Evolutionary conservation across 1,140 invertebrate species (phyloP).

Genomic region (Drosophila parvula): DNA sequence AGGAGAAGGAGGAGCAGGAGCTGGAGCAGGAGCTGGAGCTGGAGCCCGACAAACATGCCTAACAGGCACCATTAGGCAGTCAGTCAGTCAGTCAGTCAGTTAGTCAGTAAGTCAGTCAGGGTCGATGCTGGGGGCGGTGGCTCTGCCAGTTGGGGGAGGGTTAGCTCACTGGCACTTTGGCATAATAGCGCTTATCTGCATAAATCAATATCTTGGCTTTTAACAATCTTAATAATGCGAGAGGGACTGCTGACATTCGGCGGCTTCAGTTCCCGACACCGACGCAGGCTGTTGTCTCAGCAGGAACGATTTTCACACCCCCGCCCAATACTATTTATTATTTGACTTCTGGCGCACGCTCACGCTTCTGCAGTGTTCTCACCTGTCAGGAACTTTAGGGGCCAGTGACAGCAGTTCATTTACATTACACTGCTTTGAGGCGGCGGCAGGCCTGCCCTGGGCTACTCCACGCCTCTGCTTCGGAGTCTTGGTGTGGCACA

Average conservation of each 20-base stretch:
- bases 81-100: conserved; percentile 30
- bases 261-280: not conserved
- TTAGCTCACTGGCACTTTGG: conserved; percentile 69
- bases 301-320: conserved; percentile 14
- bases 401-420: conserved; percentile 49
- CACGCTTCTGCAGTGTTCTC: conserved; percentile 11
- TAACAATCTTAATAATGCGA: conserved; percentile 75
- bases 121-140: conserved; percentile 5
- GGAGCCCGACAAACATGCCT: conserved; percentile 47
- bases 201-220: conserved; percentile 79
- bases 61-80: conserved; percentile 62
- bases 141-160: not conserved
- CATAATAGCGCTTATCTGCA: conserved; percentile 77
- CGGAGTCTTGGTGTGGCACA: not conserved
- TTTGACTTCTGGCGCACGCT: conserved; percentile 22
- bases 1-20: not conserved
- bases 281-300: conserved; percentile 16
- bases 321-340: conserved; percentile 23
- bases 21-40: not conserved
- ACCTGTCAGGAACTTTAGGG: conserved; percentile 43
- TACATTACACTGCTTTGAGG: conserved; percentile 34
- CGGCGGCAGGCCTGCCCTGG: conserved; percentile 2
- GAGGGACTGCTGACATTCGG: conserved; percentile 36
- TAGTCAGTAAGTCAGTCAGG: conserved; percentile 28
- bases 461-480: not conserved